Conservation (phyloP, 2,888 invertebrate genomes). For the Tiphia femorata region DNA sequence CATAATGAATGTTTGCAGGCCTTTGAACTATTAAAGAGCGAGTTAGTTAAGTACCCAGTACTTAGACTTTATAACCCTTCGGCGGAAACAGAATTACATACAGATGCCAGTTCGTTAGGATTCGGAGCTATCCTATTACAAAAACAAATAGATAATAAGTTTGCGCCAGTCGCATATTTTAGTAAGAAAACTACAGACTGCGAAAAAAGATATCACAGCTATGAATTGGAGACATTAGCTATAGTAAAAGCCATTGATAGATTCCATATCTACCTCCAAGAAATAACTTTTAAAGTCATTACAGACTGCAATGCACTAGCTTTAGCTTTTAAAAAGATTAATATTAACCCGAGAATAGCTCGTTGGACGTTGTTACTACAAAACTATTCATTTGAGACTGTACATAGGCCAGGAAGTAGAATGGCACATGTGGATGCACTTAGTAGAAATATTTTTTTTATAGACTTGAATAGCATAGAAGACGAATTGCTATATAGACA, state of each 20-base stretch:
- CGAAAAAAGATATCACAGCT: neutral
- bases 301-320: neutral
- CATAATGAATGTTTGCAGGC: neutral
- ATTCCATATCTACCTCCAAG: neutral
- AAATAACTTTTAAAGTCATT: neutral
- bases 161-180: constrained; percentile 1
- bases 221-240: neutral
- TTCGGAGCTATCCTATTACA: constrained; percentile 24
- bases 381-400: neutral
- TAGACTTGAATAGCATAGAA: neutral
- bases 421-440: neutral
- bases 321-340: neutral
- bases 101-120: constrained; percentile 22
- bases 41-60: constrained; percentile 2
- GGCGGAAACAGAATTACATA: constrained; percentile 23
- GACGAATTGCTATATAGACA: neutral
- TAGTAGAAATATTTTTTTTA: neutral
- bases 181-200: neutral
- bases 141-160: constrained; percentile 11
- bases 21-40: neutral
- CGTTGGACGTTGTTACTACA: neutral
- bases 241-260: neutral
- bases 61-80: constrained; percentile 9
- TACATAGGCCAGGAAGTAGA: neutral
- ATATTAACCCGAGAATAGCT: neutral